A percentile compares a stretch with the other conserved stretches of the same genome.
phyloP scores from a whole-genome alignment of 1,140 invertebrate species.

The Drosophila cardini region DNA sequence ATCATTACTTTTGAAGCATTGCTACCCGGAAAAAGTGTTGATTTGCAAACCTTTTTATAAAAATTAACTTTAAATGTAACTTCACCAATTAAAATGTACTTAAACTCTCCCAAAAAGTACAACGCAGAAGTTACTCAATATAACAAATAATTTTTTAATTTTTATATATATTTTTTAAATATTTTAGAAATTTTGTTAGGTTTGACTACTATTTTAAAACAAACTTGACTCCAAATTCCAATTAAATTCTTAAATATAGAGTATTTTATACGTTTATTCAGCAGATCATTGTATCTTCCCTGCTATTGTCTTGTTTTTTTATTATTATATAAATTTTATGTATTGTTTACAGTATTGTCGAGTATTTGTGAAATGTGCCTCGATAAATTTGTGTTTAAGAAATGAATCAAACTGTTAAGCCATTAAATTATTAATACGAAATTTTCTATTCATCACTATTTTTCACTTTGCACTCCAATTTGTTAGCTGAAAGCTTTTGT shows the following conservation, averaged over 20 bases:
- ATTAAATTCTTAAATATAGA: neutral
- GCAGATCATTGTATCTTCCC: neutral
- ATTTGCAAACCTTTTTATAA: too few relatives aligned
- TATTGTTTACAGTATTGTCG: conserved; percentile 32
- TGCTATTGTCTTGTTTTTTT: conserved; percentile 7
- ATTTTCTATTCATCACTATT: conserved; percentile 11
- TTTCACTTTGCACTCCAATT: neutral
- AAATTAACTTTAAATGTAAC: too few relatives aligned
- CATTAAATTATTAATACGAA: conserved; percentile 21
- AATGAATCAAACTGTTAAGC: conserved; percentile 11
- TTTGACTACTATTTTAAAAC: too few relatives aligned
- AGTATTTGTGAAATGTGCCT: conserved; percentile 2
- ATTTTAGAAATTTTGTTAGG: too few relatives aligned
- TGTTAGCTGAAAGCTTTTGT: conserved; percentile 12
- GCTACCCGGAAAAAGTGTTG: too few relatives aligned
- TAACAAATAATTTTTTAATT: too few relatives aligned
- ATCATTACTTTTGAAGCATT: too few relatives aligned
- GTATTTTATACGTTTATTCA: conserved; percentile 6
- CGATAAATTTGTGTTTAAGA: conserved; percentile 14
- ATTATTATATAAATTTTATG: conserved; percentile 25
- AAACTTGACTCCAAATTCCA: neutral
- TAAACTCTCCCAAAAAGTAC: too few relatives aligned
- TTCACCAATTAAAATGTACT: too few relatives aligned
- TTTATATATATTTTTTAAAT: too few relatives aligned
- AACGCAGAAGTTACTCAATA: too few relatives aligned